These are phyloP conservation scores for Cassiopea xamachana DNA, from an alignment of 30 jellyfish, hydroid and myxozoan species.

Conservation along the genomic window DNA sequence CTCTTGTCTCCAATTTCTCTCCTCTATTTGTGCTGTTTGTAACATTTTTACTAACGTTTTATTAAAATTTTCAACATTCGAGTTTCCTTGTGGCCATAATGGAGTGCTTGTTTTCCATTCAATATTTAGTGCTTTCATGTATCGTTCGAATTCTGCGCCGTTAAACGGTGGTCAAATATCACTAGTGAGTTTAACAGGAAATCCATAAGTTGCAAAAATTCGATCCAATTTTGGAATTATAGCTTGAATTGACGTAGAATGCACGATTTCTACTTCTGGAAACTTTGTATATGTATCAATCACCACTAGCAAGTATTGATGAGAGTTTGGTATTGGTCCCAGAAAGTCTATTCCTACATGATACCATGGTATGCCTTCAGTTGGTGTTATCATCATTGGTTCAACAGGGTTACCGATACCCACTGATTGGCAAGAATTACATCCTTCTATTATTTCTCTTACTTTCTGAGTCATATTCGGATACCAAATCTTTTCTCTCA, in stretches of 20 bases:
- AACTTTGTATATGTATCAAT: conserved; percentile 57
- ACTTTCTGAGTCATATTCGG: conserved; percentile 29
- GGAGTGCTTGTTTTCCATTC: too few relatives aligned
- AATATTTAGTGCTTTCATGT: too few relatives aligned
- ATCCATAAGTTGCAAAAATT: conserved; percentile 70
- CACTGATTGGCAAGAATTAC: conserved; percentile 75
- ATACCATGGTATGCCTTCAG: conserved; percentile 58
- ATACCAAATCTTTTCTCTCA: conserved; percentile 68
- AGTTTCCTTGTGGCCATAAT: too few relatives aligned
- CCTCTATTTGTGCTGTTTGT: too few relatives aligned
- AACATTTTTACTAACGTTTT: too few relatives aligned
- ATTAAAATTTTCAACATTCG: too few relatives aligned
- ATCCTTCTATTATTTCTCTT: conserved; percentile 15
- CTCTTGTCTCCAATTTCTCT: too few relatives aligned
- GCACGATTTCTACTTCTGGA: conserved; percentile 77
- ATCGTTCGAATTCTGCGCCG: too few relatives aligned
- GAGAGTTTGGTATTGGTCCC: conserved; percentile 75
- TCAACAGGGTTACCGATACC: too few relatives aligned
- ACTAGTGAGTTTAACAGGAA: conserved; percentile 7
- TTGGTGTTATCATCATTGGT: conserved; percentile 32
- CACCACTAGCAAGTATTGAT: conserved; percentile 44
- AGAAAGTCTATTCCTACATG: conserved; percentile 67
- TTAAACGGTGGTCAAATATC: too few relatives aligned
- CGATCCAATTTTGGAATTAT: conserved; percentile 46
- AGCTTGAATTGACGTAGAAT: conserved; percentile 68